Base-by-base conservation (phyloP, 2,888 invertebrate genomes). In the Polymixis flavicincta region DNA sequence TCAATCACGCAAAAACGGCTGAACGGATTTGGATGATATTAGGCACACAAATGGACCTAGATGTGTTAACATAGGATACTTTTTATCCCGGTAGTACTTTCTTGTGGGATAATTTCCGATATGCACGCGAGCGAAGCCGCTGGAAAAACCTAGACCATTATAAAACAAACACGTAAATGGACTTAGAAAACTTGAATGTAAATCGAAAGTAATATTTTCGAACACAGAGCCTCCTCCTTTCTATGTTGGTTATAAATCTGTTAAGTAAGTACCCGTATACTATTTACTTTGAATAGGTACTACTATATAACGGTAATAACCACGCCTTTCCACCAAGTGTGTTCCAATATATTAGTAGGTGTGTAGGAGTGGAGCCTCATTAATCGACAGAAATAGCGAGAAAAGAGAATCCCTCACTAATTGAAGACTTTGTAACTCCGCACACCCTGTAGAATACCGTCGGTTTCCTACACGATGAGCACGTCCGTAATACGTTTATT, bases 361-460 rank as follows among this genome's bases (percentile, higher is more conserved):
- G 67, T 71, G 71, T 69, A 71, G 45, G 65, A 66, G 64, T 28
- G 63, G 37, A 69, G 71, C 59, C 75, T 85, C 79, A 85, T 86
- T 83, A 84, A 83, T 86, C 79, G 86, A 67, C 78, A 65, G 76
- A 74, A 86, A 84, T 78, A 81, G 71, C 74, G 75, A 80, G 79
- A 85, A 86, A 85, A 84, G 80, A 76, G 84, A 83, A 86, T 83
- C 80, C 74, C 66, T 84, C 72, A 76, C 78, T 86, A 85, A 86
- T 86, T 86, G 85, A 85, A 83, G 76, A 79, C 83, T 85, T 86
- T 85, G 76, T 80, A 77, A 73, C 76, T 76, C 37, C 72, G 37
- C 71, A 64, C 55, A 77, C 17, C 45, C 63, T 78, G 73, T 76
- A 83, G 48, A 76, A 68, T 76, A 57, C 59, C 74, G 70, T 37